These are phyloP conservation scores for Ischnura elegans DNA, from an alignment of 2,888 invertebrate species.

Conservation along the genomic window DNA sequence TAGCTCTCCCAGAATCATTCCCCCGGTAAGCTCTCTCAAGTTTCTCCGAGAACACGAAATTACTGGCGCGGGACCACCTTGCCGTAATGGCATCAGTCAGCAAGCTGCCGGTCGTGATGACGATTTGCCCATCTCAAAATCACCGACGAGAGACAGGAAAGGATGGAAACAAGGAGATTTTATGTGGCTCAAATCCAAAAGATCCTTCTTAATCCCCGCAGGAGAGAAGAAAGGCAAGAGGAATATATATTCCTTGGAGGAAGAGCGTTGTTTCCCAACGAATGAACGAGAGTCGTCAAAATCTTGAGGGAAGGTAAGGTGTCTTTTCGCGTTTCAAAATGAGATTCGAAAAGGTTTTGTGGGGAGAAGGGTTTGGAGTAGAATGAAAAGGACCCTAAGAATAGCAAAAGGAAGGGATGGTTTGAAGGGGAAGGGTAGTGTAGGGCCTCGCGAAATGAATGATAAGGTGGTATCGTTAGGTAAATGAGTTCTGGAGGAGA, in stretches of 20 bases:
- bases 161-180: background rate
- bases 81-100: background rate
- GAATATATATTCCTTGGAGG: background rate
- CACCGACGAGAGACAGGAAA: too few relatives aligned
- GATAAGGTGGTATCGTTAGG: constrained; percentile 49
- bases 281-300: constrained; percentile 50
- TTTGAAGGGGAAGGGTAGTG: background rate
- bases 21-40: background rate
- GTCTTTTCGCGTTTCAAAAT: constrained; percentile 30
- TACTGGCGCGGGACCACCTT: too few relatives aligned
- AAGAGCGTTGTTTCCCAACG: background rate
- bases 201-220: background rate
- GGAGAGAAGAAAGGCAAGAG: background rate
- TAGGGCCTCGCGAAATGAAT: constrained; percentile 3
- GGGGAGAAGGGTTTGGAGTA: background rate
- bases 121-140: too few relatives aligned
- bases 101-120: background rate
- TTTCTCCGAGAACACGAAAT: background rate
- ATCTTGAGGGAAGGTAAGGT: constrained; percentile 32
- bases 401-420: background rate
- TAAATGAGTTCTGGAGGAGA: constrained; percentile 64
- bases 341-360: background rate
- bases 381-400: background rate
- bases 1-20: background rate
- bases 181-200: background rate